Evolutionary conservation across 2,113 vertebrate species (phyloP).

Genomic region (Hippocampus abdominalis): DNA sequence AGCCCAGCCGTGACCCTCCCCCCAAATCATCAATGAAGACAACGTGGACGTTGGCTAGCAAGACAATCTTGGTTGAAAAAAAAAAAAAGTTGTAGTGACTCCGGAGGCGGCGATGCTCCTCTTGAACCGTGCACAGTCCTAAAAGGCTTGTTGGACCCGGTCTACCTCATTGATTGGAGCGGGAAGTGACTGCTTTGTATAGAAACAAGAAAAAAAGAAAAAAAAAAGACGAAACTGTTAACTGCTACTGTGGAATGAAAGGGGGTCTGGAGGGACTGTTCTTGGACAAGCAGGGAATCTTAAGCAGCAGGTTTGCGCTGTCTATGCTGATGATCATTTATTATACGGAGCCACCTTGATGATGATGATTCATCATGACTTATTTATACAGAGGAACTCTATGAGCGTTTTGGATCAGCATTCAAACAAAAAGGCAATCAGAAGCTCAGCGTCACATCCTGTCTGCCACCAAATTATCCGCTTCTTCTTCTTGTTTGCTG

Average conservation of each 20-base stretch:
- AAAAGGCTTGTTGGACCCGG: slow-evolving; percentile 74
- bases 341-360: slow-evolving; percentile 68
- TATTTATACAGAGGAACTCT: slow-evolving; percentile 72
- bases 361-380: slow-evolving; percentile 44
- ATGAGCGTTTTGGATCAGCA: slow-evolving; percentile 70
- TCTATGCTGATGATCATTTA: slow-evolving; percentile 74
- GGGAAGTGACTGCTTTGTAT: slow-evolving; percentile 77
- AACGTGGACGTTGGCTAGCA: slow-evolving; percentile 72
- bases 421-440: slow-evolving; percentile 67
- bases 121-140: slow-evolving; percentile 60
- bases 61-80: slow-evolving; percentile 71
- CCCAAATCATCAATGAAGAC: slow-evolving; percentile 67
- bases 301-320: slow-evolving; percentile 78
- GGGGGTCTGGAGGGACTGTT: slow-evolving; percentile 62
- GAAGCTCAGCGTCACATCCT: slow-evolving; percentile 58
- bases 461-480: slow-evolving; percentile 57
- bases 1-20: slow-evolving; percentile 48
- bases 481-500: slow-evolving; percentile 22
- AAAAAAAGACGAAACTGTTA: slow-evolving; percentile 59
- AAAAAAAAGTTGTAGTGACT: slow-evolving; percentile 62
- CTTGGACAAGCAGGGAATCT: slow-evolving; percentile 78
- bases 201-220: slow-evolving; percentile 36
- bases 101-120: slow-evolving; percentile 58
- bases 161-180: slow-evolving; percentile 80
- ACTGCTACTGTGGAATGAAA: slow-evolving; percentile 71